Evolutionary conservation across 1,140 invertebrate species (phyloP).

Genomic region (Coelopa frigida): DNA sequence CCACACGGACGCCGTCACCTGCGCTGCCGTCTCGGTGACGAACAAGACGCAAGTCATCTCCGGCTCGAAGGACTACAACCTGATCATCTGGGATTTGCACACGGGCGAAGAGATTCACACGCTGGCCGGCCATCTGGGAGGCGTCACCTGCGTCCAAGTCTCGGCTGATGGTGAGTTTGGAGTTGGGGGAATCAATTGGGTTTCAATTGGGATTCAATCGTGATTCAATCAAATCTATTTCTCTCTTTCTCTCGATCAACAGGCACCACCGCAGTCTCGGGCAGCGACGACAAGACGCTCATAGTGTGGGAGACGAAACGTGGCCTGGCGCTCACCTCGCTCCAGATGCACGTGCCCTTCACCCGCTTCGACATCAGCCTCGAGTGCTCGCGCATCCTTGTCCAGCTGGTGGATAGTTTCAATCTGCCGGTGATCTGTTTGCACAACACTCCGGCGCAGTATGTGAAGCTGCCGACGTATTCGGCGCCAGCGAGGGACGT

Average conservation of each 20-base stretch:
- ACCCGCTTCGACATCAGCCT: constrained; percentile 68
- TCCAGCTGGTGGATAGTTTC: constrained; percentile 65
- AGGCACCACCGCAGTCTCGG: constrained; percentile 48
- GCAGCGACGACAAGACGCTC: constrained; percentile 72
- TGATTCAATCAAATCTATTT: neutral
- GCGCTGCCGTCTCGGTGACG: constrained; percentile 68
- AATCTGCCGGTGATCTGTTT: constrained; percentile 71
- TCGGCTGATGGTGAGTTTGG: constrained; percentile 65
- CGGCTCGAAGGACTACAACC: constrained; percentile 72
- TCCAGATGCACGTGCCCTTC: constrained; percentile 68
- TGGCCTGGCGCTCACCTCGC: constrained; percentile 62
- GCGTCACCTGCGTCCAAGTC: constrained; percentile 69
- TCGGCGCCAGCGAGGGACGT: constrained; percentile 65
- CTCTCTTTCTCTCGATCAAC: too few relatives aligned
- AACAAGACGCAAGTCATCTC: constrained; percentile 74
- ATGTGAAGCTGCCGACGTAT: constrained; percentile 71
- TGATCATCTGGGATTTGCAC: constrained; percentile 80
- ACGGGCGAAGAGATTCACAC: constrained; percentile 72
- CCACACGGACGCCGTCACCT: constrained; percentile 75
- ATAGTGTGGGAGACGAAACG: constrained; percentile 77
- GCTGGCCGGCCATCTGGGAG: constrained; percentile 67
- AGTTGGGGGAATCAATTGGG: neutral
- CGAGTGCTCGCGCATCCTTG: constrained; percentile 65
- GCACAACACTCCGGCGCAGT: constrained; percentile 74
- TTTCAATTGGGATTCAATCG: too few relatives aligned